Evolutionary conservation across 1,140 invertebrate genomes (phyloP).

Genomic region (Batillaria attramentaria): DNA sequence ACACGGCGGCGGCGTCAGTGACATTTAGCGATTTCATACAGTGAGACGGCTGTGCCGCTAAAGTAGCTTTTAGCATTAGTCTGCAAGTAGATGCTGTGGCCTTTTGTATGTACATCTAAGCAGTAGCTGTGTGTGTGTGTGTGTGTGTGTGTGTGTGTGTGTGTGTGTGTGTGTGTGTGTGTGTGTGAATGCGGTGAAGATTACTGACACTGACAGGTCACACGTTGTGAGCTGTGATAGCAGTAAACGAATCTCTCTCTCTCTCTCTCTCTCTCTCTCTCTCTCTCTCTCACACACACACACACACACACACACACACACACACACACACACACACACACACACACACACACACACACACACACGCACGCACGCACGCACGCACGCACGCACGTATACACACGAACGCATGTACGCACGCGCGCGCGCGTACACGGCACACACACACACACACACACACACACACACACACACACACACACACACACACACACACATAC

Average conservation of each 20-base stretch:
- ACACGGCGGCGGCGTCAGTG: background rate
- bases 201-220: background rate
- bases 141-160: constrained; percentile 13
- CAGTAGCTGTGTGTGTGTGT: constrained; percentile 4
- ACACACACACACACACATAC: background rate
- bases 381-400: background rate
- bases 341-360: constrained; percentile 16
- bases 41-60: background rate
- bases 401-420: background rate
- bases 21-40: constrained; percentile 8
- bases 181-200: constrained; percentile 3
- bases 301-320: constrained; percentile 2
- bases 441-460: background rate
- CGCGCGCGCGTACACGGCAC: background rate
- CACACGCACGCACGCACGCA: constrained; percentile 15
- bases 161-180: constrained; percentile 9
- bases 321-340: constrained; percentile 1
- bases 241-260: background rate
- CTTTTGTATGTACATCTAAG: background rate
- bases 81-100: too few species aligned
- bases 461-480: background rate
- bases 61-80: too few species aligned
- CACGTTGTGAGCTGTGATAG: background rate
- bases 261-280: background rate
- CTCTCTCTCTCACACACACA: constrained; percentile 10